Percentiles rank a stretch among this genome's conserved stretches.
phyloP scores from a whole-genome alignment of 2,113 vertebrate species.

The human (Homo sapiens) region DNA sequence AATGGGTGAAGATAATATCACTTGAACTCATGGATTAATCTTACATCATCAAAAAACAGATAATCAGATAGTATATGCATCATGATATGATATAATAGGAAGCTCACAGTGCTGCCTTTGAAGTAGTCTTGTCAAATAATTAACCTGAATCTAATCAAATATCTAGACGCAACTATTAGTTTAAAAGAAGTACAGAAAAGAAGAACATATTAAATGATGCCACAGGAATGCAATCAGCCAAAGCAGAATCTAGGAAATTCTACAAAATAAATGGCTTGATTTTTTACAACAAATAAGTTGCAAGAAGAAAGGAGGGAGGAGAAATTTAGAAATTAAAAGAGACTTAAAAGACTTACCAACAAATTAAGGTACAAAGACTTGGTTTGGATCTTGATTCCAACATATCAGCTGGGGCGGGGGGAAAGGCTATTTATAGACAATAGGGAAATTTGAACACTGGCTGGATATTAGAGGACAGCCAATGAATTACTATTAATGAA shows the following conservation, averaged over 20 bases:
- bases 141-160: not conserved
- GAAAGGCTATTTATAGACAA: not conserved
- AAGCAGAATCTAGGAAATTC: not conserved
- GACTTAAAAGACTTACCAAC: not conserved
- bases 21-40: not conserved
- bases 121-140: not conserved
- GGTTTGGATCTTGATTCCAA: constrained; percentile 1
- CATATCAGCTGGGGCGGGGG: not conserved
- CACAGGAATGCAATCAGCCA: not conserved
- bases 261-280: not conserved
- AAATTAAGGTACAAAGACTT: not conserved
- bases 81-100: not conserved
- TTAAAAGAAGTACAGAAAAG: not conserved
- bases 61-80: not conserved
- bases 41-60: not conserved
- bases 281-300: not conserved
- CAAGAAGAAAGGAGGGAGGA: not conserved
- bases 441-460: not conserved
- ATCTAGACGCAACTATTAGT: not conserved
- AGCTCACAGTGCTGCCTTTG: not conserved
- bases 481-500: not conserved
- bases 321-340: not conserved
- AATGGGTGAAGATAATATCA: not conserved
- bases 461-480: not conserved
- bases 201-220: not conserved